phyloP scores from a whole-genome alignment of 2,797 vertebrate species.

The Bothrops alternatus region DNA sequence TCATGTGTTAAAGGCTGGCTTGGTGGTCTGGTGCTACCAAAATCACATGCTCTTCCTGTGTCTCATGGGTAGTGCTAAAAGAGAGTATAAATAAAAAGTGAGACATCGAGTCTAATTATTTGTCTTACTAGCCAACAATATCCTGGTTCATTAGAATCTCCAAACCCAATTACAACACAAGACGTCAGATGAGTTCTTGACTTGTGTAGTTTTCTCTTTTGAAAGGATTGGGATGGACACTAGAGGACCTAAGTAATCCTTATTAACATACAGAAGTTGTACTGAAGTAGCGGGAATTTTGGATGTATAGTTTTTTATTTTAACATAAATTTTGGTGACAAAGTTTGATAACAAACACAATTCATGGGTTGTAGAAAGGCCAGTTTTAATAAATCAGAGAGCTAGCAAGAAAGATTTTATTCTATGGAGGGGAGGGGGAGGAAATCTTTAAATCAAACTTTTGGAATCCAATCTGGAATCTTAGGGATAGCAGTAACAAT shows the following conservation, averaged over 20 bases:
- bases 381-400: not conserved
- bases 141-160: not conserved
- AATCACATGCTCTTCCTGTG: conserved; percentile 37
- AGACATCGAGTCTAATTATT: not conserved
- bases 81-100: not conserved
- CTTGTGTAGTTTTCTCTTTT: not conserved
- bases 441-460: not conserved
- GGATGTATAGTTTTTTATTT: not conserved
- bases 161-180: not conserved
- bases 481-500: not conserved
- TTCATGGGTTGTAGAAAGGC: not conserved
- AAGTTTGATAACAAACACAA: not conserved
- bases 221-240: not conserved
- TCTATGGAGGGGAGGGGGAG: no score
- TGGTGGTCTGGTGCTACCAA: conserved; percentile 38
- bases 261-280: not conserved
- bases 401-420: not conserved
- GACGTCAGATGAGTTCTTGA: not conserved
- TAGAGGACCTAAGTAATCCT: not conserved
- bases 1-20: conserved; percentile 5
- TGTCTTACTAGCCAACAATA: not conserved
- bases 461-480: not conserved
- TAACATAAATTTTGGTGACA: not conserved
- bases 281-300: not conserved
- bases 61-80: not conserved